These are phyloP conservation scores for Neomicropteryx cornuta DNA, from an alignment of 1,140 invertebrate genomes.

Conservation along the genomic window DNA sequence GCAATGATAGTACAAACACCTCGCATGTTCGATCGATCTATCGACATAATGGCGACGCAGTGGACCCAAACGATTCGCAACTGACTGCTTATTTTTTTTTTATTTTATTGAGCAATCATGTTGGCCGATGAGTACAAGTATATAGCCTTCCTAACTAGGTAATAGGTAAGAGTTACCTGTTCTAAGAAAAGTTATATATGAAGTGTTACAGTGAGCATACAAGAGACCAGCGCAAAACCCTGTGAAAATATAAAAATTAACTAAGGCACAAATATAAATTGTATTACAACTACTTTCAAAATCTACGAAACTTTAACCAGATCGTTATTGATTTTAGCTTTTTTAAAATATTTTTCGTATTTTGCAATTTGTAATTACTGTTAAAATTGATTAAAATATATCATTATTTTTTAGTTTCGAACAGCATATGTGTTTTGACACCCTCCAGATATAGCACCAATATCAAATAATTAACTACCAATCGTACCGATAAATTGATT, in stretches of 20 bases:
- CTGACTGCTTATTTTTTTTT: too few species aligned
- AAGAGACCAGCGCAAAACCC: too few species aligned
- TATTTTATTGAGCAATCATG: too few species aligned
- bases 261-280: too few species aligned
- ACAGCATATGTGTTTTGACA: not conserved
- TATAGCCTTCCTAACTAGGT: too few species aligned
- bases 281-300: slow-evolving; percentile 4
- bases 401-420: slow-evolving; percentile 3
- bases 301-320: not conserved
- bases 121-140: too few species aligned
- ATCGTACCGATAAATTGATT: slow-evolving; percentile 8
- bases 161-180: too few species aligned
- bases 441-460: slow-evolving; percentile 6
- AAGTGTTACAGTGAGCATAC: too few species aligned
- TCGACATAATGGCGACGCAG: not conserved
- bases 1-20: not conserved
- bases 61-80: not conserved
- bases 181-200: too few species aligned
- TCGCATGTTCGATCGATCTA: not conserved
- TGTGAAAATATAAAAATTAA: too few species aligned
- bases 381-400: too few species aligned
- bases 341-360: slow-evolving; percentile 6
- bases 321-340: not conserved
- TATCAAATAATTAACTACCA: slow-evolving; percentile 5
- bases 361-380: slow-evolving; percentile 3